These are phyloP conservation scores for Noctua janthe DNA, from an alignment of 2,888 invertebrate genomes.

Conservation along the genomic window DNA sequence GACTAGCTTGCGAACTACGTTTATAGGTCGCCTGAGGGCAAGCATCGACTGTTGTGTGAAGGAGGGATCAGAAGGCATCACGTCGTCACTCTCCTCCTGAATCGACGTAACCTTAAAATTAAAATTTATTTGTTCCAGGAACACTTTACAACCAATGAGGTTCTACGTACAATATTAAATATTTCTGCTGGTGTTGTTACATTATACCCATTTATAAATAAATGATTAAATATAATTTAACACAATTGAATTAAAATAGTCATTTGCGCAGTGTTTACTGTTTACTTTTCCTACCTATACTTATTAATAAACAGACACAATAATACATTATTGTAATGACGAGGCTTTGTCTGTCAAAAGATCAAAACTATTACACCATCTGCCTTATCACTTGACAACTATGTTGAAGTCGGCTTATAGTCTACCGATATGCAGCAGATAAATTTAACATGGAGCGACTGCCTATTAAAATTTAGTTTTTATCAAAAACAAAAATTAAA, in stretches of 20 bases:
- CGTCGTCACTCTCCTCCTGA: constrained; percentile 84
- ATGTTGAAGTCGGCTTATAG: neutral
- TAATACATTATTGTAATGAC: neutral
- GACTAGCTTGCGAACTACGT: constrained; percentile 89
- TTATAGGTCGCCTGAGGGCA: constrained; percentile 86
- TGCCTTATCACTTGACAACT: neutral
- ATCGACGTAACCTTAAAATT: constrained; percentile 86
- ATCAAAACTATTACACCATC: neutral
- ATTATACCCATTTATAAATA: constrained; percentile 23
- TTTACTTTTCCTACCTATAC: constrained; percentile 36
- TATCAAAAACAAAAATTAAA: no score
- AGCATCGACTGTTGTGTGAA: constrained; percentile 84
- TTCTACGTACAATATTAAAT: constrained; percentile 23
- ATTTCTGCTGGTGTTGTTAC: neutral
- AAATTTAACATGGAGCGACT: neutral
- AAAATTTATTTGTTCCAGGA: constrained; percentile 76
- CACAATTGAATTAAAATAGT: constrained; percentile 50
- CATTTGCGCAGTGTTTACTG: constrained; percentile 42
- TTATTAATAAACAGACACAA: neutral
- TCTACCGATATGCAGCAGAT: neutral
- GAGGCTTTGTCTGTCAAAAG: neutral
- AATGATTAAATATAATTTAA: constrained; percentile 48
- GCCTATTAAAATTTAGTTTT: neutral
- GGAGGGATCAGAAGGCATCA: constrained; percentile 80
- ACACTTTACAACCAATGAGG: constrained; percentile 50